Evolutionary conservation across 2,888 invertebrate genomes (phyloP), one percentile per base, ranked within the genome.

Genomic region (Boloria euphrosyne): DNA sequence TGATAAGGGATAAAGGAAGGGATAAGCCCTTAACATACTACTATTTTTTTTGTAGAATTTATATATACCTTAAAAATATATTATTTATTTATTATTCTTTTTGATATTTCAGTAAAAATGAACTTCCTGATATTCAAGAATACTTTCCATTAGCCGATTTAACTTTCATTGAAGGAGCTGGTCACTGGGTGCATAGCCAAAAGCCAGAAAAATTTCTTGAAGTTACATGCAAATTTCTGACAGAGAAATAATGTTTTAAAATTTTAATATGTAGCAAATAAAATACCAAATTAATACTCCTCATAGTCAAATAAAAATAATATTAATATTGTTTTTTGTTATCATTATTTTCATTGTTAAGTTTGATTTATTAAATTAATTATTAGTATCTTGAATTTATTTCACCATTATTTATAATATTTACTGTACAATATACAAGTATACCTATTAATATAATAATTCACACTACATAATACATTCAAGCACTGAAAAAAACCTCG

Each of bases 171-270:
- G 93, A 94, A 59, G 96, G 95, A 47, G 97, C 98, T 6, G 97
- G 98, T 0, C 99, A 99, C 85, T 97, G 98, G 96, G 95, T 98
- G 0, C 99, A 99, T 82, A 95, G 96, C 72, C 98, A 99, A 71
- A 96, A 98, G 81, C 98, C 98, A 1, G 86, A 93, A 7, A 95
- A 95, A 72, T 97, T 98, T 83, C 83, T 97, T 27, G 93, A 94
- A 59, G 75, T 93, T 60, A 90, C 95, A 46, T 87, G 94, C 73
- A 92, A 93, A 73, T 97, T 96, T 85, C 82, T 96, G 71, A 91
- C 93, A 75, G 86, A 88, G 47, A 92, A 90, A 76, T 91, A 80
- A 69, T 66, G n/a, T 65, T 58, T 22, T 16, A 7, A 27, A 44
- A 14, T 52, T 53, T 13, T 4, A 10, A 43, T 22, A 53, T 10